A percentile compares a stretch with the other conserved stretches of the same genome.
phyloP scores from a whole-genome alignment of 2,797 vertebrate species.

The Simalia tracyae region DNA sequence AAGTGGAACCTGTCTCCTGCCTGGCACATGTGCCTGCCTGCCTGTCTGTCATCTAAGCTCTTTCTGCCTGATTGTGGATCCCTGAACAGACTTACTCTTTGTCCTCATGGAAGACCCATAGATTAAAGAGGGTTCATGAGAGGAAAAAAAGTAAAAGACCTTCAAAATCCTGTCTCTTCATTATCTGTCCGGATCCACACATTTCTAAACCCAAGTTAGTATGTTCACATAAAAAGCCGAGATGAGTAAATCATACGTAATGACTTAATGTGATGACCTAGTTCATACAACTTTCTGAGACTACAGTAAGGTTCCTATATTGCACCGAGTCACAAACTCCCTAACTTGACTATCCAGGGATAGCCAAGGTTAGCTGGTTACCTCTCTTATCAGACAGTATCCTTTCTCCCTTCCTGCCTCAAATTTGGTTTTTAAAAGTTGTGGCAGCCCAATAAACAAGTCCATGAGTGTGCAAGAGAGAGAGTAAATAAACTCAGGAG shows the following conservation, averaged over 20 bases:
- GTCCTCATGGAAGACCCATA: neutral
- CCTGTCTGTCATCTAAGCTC: neutral
- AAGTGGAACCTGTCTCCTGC: neutral
- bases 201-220: neutral
- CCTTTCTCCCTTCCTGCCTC: neutral
- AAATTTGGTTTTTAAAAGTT: neutral
- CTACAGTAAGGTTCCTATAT: neutral
- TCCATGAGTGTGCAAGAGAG: neutral
- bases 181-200: neutral
- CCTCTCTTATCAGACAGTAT: neutral
- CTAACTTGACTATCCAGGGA: neutral
- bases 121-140: neutral
- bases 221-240: neutral
- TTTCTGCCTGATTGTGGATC: neutral
- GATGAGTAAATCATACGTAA: neutral
- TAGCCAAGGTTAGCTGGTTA: neutral
- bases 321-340: neutral
- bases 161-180: neutral
- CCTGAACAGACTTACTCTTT: neutral
- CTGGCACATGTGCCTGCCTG: neutral
- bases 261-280: neutral
- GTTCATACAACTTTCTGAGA: neutral
- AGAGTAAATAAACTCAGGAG: neutral
- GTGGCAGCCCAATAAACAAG: neutral
- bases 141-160: neutral